Evolutionary conservation across 2,113 vertebrate species (phyloP).

Genomic region (Panthera tigris): DNA sequence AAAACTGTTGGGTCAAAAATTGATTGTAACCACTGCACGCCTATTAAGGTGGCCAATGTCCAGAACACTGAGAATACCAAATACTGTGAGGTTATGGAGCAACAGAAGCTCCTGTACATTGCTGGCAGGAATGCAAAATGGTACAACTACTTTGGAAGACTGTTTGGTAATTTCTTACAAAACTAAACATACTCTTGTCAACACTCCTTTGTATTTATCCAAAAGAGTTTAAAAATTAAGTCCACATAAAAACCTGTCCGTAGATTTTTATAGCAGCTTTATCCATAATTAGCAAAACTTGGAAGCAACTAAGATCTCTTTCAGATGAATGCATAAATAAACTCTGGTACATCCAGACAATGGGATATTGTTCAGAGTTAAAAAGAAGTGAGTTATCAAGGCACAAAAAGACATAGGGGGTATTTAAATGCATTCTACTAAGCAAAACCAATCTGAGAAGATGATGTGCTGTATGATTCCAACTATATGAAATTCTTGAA

Average conservation of each 20-base stretch:
- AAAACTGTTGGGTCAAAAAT: background rate
- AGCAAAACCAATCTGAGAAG: background rate
- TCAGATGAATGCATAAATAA: background rate
- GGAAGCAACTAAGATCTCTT: background rate
- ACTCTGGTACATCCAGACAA: background rate
- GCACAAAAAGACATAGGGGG: background rate
- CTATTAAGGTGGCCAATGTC: background rate
- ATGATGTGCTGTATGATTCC: background rate
- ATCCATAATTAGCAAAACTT: background rate
- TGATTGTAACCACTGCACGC: background rate
- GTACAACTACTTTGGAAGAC: background rate
- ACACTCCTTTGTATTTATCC: background rate
- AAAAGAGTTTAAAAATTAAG: background rate
- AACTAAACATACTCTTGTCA: background rate
- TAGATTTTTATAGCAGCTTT: background rate
- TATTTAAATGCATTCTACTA: background rate
- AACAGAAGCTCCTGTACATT: background rate
- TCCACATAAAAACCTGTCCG: background rate
- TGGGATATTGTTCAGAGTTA: background rate
- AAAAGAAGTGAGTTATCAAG: background rate
- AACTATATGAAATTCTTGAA: background rate
- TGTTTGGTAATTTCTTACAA: background rate
- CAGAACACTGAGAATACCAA: background rate
- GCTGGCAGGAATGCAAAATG: background rate
- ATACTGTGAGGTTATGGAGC: background rate